These are phyloP conservation scores for Aspidiotus rigidus DNA, from an alignment of 2,888 invertebrate species.

Conservation along the genomic window DNA sequence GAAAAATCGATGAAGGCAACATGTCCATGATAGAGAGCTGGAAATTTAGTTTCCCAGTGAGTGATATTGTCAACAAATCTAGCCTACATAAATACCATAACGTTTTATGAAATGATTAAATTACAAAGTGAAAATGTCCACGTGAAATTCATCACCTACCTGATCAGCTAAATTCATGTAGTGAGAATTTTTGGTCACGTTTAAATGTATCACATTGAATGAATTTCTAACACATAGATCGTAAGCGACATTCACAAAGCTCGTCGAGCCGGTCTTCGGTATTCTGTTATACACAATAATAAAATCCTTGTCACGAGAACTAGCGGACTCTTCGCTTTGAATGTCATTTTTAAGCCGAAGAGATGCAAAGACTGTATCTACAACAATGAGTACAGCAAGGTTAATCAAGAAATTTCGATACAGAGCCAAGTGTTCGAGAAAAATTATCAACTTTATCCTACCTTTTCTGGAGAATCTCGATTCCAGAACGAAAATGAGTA, in stretches of 20 bases:
- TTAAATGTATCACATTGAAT: constrained; percentile 84
- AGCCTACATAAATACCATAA: constrained; percentile 44
- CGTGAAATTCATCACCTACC: constrained; percentile 42
- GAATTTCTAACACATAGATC: constrained; percentile 70
- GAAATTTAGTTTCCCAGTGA: constrained; percentile 78
- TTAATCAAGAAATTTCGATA: no score
- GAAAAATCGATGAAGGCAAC: constrained; percentile 92
- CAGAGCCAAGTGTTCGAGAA: no score
- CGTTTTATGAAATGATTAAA: no score
- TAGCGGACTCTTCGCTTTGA: neutral
- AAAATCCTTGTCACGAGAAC: constrained; percentile 10
- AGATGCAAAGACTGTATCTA: neutral
- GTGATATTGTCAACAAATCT: constrained; percentile 84
- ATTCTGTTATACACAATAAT: constrained; percentile 83
- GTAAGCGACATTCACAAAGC: constrained; percentile 85
- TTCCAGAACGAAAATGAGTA: constrained; percentile 17
- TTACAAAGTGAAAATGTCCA: no score
- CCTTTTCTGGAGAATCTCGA: constrained; percentile 7
- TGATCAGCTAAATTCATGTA: constrained; percentile 90
- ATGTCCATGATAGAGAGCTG: constrained; percentile 95
- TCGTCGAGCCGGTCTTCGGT: constrained; percentile 94
- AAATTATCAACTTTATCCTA: no score
- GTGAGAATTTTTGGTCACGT: constrained; percentile 91
- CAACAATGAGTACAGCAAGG: neutral
- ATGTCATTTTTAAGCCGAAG: neutral